Base-by-base conservation (phyloP, 2,113 vertebrate species). In the Apteryx owenii region DNA sequence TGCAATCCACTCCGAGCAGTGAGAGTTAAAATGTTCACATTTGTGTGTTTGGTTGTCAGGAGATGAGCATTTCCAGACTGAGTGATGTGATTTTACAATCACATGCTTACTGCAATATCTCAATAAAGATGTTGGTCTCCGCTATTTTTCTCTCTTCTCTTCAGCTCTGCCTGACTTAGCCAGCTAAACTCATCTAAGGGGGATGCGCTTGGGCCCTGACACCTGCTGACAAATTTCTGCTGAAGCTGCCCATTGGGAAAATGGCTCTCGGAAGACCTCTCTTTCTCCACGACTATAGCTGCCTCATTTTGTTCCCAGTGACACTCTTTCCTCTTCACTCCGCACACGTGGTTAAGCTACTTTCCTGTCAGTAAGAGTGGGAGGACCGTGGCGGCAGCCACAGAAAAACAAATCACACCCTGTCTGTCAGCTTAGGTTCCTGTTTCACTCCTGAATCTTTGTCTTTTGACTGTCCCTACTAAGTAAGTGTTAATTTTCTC, bases 311-410 rank as follows among this genome's bases (percentile, higher is more conserved):
- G 36, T 38, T 38, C 36, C 36, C 36, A 38, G 36, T 38, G 36
- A 38, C 36, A 38, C 36, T 81, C 44, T 23, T 13, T 71, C 6
- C 3, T 58, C 10, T 90, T 65, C 4, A 60, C 10, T 84, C 19
- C 0, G 2, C 68, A 6, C 12, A 46, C 2, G 2, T 40, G 22
- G 22, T 54, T 77, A n/a, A 46, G 44, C 4, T 16, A 23, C 17
- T 1, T 42, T 78, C 5, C 22, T 44, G 12, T 58, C 36, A 53
- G 29, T 25, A 53, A 29, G 4, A 8, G 5, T 23, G 48, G 12
- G 14, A 12, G 44, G 13, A 15, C 44, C 15, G 16, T 17, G 16
- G 44, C 44, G 15, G 44, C 44, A 46, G 44, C 44, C 44, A 46
- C 13, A 5, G 16, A 46, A 46, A 46, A 46, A 46, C 44, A 46